A percentile compares a stretch with the other conserved stretches of the same genome.
Evolutionary conservation across 2,113 vertebrate species (phyloP).

Genomic region (Anthoscopus minutus): DNA sequence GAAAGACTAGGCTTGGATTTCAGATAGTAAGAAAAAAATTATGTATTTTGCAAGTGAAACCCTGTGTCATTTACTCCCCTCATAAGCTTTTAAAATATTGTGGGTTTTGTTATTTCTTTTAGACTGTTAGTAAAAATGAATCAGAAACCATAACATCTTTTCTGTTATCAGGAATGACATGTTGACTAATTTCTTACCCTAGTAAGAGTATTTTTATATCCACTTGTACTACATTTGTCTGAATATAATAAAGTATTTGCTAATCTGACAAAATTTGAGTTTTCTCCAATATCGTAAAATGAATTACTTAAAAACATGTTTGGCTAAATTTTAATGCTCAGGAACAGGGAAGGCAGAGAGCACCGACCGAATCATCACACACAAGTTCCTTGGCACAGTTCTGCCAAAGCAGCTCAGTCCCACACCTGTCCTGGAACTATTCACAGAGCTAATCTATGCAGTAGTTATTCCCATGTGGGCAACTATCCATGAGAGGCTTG

Average conservation of each 20-base stretch:
- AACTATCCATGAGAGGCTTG: slow-evolving; percentile 30
- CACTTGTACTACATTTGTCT: background rate
- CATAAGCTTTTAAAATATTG: background rate
- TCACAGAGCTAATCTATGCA: slow-evolving; percentile 15
- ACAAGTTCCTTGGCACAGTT: background rate
- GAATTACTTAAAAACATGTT: background rate
- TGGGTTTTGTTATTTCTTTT: background rate
- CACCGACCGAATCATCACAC: background rate
- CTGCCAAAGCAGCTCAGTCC: slow-evolving; percentile 1
- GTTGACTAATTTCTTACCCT: background rate
- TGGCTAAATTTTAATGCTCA: background rate
- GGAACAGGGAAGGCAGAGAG: background rate
- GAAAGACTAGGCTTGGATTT: background rate
- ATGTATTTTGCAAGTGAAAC: background rate
- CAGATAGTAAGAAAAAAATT: background rate
- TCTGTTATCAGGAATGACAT: background rate
- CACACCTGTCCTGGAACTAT: slow-evolving; percentile 34
- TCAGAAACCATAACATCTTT: background rate
- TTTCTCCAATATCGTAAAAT: background rate
- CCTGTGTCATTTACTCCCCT: background rate
- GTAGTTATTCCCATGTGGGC: slow-evolving; percentile 8
- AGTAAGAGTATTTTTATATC: background rate
- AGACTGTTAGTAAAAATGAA: background rate
- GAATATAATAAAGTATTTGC: background rate
- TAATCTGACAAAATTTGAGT: background rate